Evolutionary conservation across 2,888 invertebrate genomes (phyloP).

Genomic region (Sussaba pulchella): DNA sequence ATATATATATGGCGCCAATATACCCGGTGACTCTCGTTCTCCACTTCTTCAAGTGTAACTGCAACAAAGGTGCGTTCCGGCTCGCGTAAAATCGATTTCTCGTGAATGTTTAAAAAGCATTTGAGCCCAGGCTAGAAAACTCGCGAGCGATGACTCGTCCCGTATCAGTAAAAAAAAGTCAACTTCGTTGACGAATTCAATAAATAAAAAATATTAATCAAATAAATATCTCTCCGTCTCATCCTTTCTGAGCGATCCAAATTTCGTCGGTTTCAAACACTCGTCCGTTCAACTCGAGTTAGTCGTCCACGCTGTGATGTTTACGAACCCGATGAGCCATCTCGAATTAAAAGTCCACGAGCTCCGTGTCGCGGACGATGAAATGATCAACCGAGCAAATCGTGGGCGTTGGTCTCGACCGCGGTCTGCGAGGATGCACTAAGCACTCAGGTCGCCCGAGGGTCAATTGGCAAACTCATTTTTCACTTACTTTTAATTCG

Average conservation of each 20-base stretch:
- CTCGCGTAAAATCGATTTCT: slow-evolving; percentile 36
- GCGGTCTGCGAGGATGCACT: slow-evolving; percentile 74
- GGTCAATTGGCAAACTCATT: slow-evolving; percentile 77
- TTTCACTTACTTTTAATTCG: slow-evolving; percentile 25
- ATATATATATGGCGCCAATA: too few species aligned
- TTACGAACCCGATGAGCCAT: slow-evolving; percentile 44
- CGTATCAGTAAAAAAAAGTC: background rate
- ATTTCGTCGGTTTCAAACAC: too few species aligned
- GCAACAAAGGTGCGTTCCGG: slow-evolving; percentile 26
- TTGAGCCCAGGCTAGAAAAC: background rate
- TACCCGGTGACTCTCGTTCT: background rate
- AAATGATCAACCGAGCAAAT: slow-evolving; percentile 76
- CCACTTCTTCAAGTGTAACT: background rate
- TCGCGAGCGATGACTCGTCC: background rate
- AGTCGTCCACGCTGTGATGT: too few species aligned
- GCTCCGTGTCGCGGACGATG: slow-evolving; percentile 45
- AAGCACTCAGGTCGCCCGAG: too few species aligned
- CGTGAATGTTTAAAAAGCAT: slow-evolving; percentile 48
- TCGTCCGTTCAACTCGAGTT: too few species aligned
- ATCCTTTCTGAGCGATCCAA: too few species aligned
- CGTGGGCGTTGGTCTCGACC: slow-evolving; percentile 75
- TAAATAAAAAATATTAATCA: too few species aligned
- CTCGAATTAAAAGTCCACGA: slow-evolving; percentile 67
- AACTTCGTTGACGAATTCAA: background rate
- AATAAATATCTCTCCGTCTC: too few species aligned